Evolutionary conservation across 2,888 invertebrate species (phyloP), one percentile per base, ranked within the genome.

Genomic region (Andrena camellia): DNA sequence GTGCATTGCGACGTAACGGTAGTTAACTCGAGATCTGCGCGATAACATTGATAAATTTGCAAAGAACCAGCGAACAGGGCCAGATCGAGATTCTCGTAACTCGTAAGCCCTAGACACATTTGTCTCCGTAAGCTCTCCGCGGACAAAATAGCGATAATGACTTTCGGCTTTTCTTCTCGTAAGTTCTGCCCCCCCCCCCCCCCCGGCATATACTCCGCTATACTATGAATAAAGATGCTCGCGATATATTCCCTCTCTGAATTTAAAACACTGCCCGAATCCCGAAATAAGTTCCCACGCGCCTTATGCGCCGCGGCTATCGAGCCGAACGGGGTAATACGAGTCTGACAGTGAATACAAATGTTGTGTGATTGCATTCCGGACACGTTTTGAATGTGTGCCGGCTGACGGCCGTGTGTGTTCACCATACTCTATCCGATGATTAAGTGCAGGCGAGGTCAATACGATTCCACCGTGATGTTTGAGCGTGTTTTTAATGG

Each of bases 1-100:
- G 42, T 31, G 66, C 35, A 48, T 78, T 26, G 68, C 71, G 59
- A 17, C 48, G 31, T 23, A 33, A n/a, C 26, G 42, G 52, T 60
- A 77, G 59, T 66, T 60, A 31, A 64, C 70, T 42, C 60, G n/a
- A 10, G 68, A 48, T 54, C 35, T 54, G 35, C 23, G 57, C 54
- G 52, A 52, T 35, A 35, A 57, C 54, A 68, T 35, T 57, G 68
- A 23, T 52, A 17, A 54, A 54, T 68, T 33, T 57, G 35, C 68
- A 68, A 68, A 68, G 52, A 68, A 68, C 54, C 23, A 20, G 42
- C 42, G 42, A 42, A 42, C 42, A 42, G 42, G 42, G 42, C 4
- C 42, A 42, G 42, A 42, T 42, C 42, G 42, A 13, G 42, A 42
- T 42, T 42, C 42, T 1, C 42, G 42, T 42, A 42, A 42, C 42